phyloP scores from a whole-genome alignment of 2,113 vertebrate genomes.

The Cepphus grylle region DNA sequence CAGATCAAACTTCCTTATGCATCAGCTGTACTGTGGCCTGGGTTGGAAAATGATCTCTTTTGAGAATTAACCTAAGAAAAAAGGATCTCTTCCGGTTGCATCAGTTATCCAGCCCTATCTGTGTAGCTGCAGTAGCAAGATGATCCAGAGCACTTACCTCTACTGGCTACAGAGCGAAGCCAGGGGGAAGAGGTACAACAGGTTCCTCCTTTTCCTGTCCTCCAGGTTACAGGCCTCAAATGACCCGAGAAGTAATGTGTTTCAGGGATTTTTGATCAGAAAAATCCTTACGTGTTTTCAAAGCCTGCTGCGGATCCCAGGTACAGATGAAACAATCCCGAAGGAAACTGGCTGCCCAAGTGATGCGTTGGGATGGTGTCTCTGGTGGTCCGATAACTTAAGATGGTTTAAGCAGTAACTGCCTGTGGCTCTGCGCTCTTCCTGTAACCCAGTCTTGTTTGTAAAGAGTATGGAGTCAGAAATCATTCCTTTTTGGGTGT shows the following conservation, averaged over 20 bases:
- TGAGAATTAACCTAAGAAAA: not conserved
- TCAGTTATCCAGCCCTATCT: not conserved
- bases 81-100: not conserved
- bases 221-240: not conserved
- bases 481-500: too few relatives aligned
- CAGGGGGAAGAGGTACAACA: accelerated
- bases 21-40: not conserved
- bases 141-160: not conserved
- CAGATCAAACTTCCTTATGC: not conserved
- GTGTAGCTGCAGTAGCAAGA: not conserved
- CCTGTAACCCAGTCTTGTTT: not conserved
- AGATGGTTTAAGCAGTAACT: not conserved
- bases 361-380: not conserved
- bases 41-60: not conserved
- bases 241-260: accelerated
- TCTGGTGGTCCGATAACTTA: not conserved
- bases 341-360: not conserved
- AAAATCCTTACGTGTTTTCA: not conserved
- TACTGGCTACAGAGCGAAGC: not conserved
- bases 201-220: not conserved
- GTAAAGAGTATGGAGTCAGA: too few relatives aligned
- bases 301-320: not conserved
- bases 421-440: not conserved
- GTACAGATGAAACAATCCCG: not conserved
- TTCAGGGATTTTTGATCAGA: not conserved